Conservation (phyloP, 2,888 invertebrate species). For the Myathropa florea region DNA sequence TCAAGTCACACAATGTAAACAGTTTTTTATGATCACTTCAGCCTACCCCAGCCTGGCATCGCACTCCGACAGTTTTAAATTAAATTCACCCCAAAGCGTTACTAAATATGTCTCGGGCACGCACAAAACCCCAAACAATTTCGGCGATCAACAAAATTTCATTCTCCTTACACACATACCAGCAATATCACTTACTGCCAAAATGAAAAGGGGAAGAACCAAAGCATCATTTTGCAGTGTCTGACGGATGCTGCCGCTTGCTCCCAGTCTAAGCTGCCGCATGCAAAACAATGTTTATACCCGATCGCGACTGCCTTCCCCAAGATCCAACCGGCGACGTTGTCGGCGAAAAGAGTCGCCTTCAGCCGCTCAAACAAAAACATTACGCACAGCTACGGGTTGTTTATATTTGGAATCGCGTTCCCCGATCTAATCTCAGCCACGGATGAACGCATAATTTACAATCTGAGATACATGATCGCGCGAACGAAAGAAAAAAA, state of each 20-base stretch:
- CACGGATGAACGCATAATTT: slow-evolving; percentile 5
- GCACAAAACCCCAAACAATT: background rate
- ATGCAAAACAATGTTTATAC: background rate
- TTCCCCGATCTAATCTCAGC: background rate
- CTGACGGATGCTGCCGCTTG: background rate
- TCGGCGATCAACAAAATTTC: background rate
- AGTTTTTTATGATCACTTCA: background rate
- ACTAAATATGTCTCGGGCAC: background rate
- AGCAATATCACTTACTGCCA: background rate
- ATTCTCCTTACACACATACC: background rate
- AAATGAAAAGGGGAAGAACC: background rate
- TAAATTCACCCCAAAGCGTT: slow-evolving; percentile 14
- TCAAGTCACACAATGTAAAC: slow-evolving; percentile 27
- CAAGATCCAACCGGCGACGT: background rate
- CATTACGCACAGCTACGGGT: background rate
- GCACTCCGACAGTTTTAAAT: background rate
- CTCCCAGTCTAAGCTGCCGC: background rate
- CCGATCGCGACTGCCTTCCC: background rate
- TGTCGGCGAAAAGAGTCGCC: background rate
- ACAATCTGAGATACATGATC: background rate
- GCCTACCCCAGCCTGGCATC: background rate
- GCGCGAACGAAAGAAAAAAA: background rate
- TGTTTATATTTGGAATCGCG: slow-evolving; percentile 5
- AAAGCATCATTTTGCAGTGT: background rate
- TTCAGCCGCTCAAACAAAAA: background rate